Base-by-base conservation (phyloP, 1,140 invertebrate genomes). In the Orius laevigatus region DNA sequence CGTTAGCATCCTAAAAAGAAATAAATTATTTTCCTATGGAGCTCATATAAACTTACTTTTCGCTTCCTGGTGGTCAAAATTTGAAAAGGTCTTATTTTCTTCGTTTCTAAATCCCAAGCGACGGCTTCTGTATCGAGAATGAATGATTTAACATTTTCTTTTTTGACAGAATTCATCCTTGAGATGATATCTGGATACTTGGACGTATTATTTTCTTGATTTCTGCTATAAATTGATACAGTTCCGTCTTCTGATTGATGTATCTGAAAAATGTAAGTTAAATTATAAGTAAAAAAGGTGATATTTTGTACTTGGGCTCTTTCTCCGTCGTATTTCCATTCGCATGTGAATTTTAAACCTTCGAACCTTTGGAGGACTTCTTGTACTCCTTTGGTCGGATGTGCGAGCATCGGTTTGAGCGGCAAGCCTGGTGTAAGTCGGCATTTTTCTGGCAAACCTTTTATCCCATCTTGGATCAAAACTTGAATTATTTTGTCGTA, bases 271-370 rank as follows among this genome's bases (percentile, higher is more conserved):
- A 32, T 15, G 36, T 39, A 9, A n/a, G 9, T 46, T 40, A 53
- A 20, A 33, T 38, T 19, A 52, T 53, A 38, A 53, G 16, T 12
- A 49, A 15, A 49, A 45, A 42, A n/a, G 35, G 18, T 46, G 18
- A 46, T n/a, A 25, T 25, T 25, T 57, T 49, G 50, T 55, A 91
- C 83, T 71, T 98, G 96, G 3, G 92, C 95, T 60, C 96, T 69
- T 71, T 99, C 96, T 3, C 96, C 96, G 66, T 99, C 96, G 65
- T 99, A 99, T 65, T 99, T 99, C 76, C 82, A 99, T 71, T 99
- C 96, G 63, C 94, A 98, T 2, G 94, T 97, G 60, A 99, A 98
- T 59, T 85, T 80, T 55, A 84, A 68, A 20, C 81, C 77, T 51
- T 95, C 91, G 66, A 99, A 98, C 48, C 91, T 71, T 43, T 79